These are phyloP conservation scores for Tenthredo mesomela DNA, from an alignment of 2,888 invertebrate species.

Conservation along the genomic window DNA sequence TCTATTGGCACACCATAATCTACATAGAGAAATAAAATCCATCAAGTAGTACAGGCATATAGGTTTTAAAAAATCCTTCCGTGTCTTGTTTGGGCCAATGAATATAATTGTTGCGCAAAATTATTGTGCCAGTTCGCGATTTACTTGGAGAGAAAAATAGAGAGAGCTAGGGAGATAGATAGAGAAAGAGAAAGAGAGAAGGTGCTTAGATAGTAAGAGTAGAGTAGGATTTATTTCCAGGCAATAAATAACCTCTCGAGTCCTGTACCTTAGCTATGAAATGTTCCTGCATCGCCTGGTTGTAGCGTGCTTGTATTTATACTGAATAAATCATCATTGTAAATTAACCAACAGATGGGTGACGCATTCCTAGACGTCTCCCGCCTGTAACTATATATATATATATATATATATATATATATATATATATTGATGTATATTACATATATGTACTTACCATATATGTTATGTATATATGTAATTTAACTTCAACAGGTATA, in stretches of 20 bases:
- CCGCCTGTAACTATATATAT: neutral
- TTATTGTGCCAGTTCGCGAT: neutral
- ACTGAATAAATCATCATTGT: conserved; percentile 48
- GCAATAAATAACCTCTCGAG: conserved; percentile 31
- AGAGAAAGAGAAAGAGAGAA: neutral
- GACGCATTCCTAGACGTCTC: conserved; percentile 31
- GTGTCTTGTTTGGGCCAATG: neutral
- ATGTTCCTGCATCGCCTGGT: conserved; percentile 7
- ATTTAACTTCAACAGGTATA: neutral
- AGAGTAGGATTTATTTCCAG: conserved; percentile 23
- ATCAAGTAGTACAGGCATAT: too few species aligned
- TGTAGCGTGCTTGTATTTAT: conserved; percentile 32
- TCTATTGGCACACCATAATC: too few species aligned
- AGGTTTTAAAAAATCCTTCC: too few species aligned
- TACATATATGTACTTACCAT: neutral
- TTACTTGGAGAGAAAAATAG: neutral
- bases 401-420: neutral
- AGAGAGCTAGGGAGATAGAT: neutral
- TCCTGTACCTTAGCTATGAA: conserved; percentile 33
- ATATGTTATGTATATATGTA: neutral
- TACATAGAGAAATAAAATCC: too few species aligned
- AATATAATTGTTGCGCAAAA: neutral
- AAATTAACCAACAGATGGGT: conserved; percentile 45
- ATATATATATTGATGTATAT: neutral
- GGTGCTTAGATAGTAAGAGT: neutral